Conservation (phyloP, 2,888 invertebrate genomes). For the Gymnoscelis rufifasciata region DNA sequence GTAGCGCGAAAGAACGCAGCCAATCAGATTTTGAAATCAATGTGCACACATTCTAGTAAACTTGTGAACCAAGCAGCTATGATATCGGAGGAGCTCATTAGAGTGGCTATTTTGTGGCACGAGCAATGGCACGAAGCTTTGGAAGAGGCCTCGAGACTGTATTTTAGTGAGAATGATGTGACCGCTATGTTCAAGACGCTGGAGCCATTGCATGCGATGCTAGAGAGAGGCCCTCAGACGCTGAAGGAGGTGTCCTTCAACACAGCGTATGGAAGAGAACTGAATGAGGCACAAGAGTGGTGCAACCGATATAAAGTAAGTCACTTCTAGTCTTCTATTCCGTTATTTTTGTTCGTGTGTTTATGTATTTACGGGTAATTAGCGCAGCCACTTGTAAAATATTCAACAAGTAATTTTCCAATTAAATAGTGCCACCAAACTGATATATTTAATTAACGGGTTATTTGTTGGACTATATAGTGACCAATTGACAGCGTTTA, state of each 20-base stretch:
- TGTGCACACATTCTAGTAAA: constrained; percentile 95
- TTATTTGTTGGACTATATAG: too few species aligned
- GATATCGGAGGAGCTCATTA: constrained; percentile 97
- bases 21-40: constrained; percentile 94
- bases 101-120: constrained; percentile 99
- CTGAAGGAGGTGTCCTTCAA: constrained; percentile 98
- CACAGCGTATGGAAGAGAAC: constrained; percentile 96
- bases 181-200: constrained; percentile 97
- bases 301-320: constrained; percentile 90
- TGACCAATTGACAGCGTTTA: too few species aligned
- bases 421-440: too few species aligned
- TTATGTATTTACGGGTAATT: too few species aligned
- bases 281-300: constrained; percentile 97
- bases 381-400: too few species aligned
- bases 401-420: too few species aligned
- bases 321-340: too few species aligned
- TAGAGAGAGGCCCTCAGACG: constrained; percentile 96
- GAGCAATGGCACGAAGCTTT: constrained; percentile 99
- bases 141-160: constrained; percentile 94
- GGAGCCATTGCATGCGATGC: constrained; percentile 95
- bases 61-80: constrained; percentile 97
- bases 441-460: too few species aligned
- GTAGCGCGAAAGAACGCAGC: constrained; percentile 92
- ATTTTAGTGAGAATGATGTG: constrained; percentile 97
- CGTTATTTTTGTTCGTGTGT: too few species aligned